Evolutionary conservation across 2,797 vertebrate genomes (phyloP).

Genomic region (Rhabdophis nuchalis): DNA sequence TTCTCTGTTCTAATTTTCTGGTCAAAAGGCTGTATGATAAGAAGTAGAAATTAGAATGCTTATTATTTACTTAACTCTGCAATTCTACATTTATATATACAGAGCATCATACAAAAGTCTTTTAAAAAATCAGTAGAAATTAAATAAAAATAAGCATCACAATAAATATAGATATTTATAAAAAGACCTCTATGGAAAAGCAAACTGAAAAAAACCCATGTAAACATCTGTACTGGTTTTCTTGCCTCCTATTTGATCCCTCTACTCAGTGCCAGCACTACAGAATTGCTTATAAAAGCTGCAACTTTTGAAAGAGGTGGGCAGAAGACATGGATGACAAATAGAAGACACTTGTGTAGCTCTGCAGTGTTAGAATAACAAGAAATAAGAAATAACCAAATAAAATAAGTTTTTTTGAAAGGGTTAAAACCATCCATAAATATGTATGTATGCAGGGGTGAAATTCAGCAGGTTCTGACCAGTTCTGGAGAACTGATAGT

Average conservation of each 20-base stretch:
- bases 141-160: not conserved
- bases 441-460: not conserved
- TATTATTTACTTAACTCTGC: not conserved
- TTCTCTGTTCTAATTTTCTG: slow-evolving; percentile 71
- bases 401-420: not conserved
- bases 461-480: too few species aligned
- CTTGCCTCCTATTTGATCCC: not conserved
- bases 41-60: slow-evolving; percentile 31
- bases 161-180: not conserved
- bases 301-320: not conserved
- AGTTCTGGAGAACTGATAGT: too few species aligned
- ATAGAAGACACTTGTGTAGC: not conserved
- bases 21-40: slow-evolving; percentile 69
- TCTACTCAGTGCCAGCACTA: not conserved
- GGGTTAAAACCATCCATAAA: not conserved
- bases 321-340: not conserved
- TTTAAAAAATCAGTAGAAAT: not conserved
- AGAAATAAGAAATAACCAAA: not conserved
- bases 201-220: not conserved
- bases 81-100: not conserved
- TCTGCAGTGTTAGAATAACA: not conserved
- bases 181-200: not conserved
- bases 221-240: not conserved
- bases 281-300: not conserved
- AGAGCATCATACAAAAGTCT: not conserved